Evolutionary conservation across 2,888 invertebrate genomes (phyloP).

Genomic region (Trissolcus brochymenae): DNA sequence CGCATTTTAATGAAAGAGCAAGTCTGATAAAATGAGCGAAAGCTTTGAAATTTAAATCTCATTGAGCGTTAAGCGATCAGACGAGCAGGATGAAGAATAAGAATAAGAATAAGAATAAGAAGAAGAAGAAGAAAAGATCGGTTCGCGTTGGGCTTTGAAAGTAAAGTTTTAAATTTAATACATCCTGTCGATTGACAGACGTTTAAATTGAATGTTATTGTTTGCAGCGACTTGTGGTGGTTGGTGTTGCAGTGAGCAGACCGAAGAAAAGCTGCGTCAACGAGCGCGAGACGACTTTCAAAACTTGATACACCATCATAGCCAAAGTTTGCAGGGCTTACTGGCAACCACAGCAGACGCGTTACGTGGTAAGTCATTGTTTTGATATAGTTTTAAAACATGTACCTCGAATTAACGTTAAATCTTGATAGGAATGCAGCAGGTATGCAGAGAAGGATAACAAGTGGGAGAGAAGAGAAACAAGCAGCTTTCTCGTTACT

Average conservation of each 20-base stretch:
- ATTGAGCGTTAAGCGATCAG: no score
- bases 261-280: slow-evolving; percentile 80
- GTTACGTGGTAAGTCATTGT: slow-evolving; percentile 82
- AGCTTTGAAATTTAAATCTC: no score
- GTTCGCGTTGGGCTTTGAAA: no score
- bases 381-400: background rate
- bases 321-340: slow-evolving; percentile 85
- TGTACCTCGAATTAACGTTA: background rate
- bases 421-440: slow-evolving; percentile 3
- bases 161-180: no score
- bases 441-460: no score
- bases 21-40: background rate
- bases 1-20: no score
- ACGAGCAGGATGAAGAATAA: no score
- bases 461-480: no score
- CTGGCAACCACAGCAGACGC: slow-evolving; percentile 85
- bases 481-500: no score
- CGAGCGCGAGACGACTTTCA: slow-evolving; percentile 83
- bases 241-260: slow-evolving; percentile 83
- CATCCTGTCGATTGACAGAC: no score
- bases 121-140: no score
- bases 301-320: slow-evolving; percentile 82
- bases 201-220: slow-evolving; percentile 16
- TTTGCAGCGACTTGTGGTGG: slow-evolving; percentile 80
- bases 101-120: no score